These are phyloP conservation scores for Mesitornis unicolor DNA, from an alignment of 2,113 vertebrate genomes.

Conservation along the genomic window DNA sequence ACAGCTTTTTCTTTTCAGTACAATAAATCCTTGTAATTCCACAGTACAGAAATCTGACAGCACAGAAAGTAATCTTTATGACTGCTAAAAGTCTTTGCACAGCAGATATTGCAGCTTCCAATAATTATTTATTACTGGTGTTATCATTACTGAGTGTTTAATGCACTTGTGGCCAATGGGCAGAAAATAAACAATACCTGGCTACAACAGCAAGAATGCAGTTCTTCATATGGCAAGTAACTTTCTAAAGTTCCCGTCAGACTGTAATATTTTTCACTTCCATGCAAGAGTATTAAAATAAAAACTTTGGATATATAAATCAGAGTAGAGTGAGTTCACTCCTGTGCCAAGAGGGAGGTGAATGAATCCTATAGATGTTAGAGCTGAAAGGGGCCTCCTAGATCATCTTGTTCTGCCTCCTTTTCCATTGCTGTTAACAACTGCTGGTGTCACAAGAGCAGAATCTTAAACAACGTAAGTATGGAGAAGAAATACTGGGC, in stretches of 20 bases:
- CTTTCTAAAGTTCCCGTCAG: not conserved
- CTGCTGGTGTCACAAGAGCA: not conserved
- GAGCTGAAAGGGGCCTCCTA: conserved; percentile 2
- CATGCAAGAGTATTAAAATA: conserved; percentile 36
- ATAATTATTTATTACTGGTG: conserved; percentile 55
- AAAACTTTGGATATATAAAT: conserved; percentile 31
- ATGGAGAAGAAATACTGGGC: not conserved
- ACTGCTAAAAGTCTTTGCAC: conserved; percentile 57
- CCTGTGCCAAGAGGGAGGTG: not conserved
- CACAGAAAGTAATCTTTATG: conserved; percentile 57
- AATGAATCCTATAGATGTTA: conserved; percentile 15
- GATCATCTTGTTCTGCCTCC: conserved; percentile 29
- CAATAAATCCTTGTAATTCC: conserved; percentile 63
- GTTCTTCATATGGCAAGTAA: not conserved
- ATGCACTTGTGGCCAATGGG: conserved; percentile 36
- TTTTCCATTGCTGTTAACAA: conserved; percentile 17
- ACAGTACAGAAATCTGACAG: conserved; percentile 33
- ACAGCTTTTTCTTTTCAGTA: conserved; percentile 37
- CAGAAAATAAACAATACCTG: conserved; percentile 21
- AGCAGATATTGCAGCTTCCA: conserved; percentile 31
- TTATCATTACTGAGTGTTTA: conserved; percentile 41
- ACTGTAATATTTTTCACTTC: conserved; percentile 18
- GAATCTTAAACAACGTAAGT: not conserved
- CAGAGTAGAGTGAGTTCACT: not conserved
- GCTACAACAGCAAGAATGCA: not conserved